These are phyloP conservation scores for Proteles cristata DNA, from an alignment of 2,113 vertebrate genomes.

Conservation along the genomic window DNA sequence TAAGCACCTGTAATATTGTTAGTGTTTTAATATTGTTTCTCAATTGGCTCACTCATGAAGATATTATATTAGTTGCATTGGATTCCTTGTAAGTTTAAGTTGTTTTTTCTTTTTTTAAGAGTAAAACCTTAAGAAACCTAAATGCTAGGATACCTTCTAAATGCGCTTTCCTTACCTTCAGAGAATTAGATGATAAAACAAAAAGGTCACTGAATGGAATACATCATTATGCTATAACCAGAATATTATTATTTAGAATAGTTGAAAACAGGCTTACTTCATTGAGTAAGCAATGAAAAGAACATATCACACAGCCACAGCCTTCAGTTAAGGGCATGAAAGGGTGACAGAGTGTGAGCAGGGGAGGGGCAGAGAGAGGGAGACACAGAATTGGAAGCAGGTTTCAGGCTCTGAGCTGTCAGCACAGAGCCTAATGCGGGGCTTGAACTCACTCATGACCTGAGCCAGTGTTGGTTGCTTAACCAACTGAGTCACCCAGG, in stretches of 20 bases:
- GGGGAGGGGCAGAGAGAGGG: no score
- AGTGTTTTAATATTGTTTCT: constrained; percentile 28
- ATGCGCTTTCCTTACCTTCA: not conserved
- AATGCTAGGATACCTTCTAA: not conserved
- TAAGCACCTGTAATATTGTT: not conserved
- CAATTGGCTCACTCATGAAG: not conserved
- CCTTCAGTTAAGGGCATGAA: not conserved
- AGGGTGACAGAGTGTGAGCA: no score
- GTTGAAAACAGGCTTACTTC: constrained; percentile 45
- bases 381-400: no score
- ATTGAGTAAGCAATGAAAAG: constrained; percentile 50
- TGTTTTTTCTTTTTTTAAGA: not conserved
- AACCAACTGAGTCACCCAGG: no score
- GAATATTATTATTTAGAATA: constrained; percentile 28
- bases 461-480: no score
- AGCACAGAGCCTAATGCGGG: no score
- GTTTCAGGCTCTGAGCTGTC: no score
- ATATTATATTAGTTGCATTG: not conserved
- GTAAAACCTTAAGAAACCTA: not conserved
- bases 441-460: no score
- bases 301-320: not conserved
- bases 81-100: not conserved
- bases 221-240: not conserved
- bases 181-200: constrained; percentile 34
- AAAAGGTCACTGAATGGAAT: constrained; percentile 54